phyloP scores from a whole-genome alignment of 2,113 vertebrate species.

The Corapipo altera region DNA sequence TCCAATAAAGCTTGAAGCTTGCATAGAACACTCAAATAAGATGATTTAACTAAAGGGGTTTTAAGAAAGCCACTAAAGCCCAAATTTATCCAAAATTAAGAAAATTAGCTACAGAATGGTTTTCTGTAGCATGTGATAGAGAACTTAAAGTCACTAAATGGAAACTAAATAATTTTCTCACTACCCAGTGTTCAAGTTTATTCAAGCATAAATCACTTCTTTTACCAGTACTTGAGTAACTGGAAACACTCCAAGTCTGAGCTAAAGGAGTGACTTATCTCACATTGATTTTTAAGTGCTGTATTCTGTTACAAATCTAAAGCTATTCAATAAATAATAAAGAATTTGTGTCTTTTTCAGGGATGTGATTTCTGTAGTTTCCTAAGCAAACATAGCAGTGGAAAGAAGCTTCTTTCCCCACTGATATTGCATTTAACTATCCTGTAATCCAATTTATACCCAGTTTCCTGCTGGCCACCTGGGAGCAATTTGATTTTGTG shows the following conservation, averaged over 20 bases:
- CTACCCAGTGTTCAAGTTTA: neutral
- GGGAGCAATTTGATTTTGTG: neutral
- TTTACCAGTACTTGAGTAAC: neutral
- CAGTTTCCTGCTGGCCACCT: constrained; percentile 26
- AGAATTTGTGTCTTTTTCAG: neutral
- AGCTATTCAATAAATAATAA: neutral
- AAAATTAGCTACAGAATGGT: neutral
- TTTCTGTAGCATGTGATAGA: neutral
- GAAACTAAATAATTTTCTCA: neutral
- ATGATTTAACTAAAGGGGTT: neutral
- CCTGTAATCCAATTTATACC: neutral
- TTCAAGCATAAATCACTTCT: neutral
- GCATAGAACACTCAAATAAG: neutral
- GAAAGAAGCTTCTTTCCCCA: neutral
- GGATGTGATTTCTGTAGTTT: neutral
- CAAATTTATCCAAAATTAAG: neutral
- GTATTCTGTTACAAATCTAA: neutral
- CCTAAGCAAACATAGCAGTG: neutral
- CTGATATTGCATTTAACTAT: neutral
- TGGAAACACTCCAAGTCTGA: neutral
- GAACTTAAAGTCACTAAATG: neutral
- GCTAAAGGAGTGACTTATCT: neutral
- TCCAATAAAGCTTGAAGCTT: neutral
- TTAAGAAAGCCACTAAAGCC: neutral
- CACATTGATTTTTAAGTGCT: neutral